These are phyloP conservation scores for Omphaloscelis lunosa DNA, from an alignment of 2,888 invertebrate species.

Conservation along the genomic window DNA sequence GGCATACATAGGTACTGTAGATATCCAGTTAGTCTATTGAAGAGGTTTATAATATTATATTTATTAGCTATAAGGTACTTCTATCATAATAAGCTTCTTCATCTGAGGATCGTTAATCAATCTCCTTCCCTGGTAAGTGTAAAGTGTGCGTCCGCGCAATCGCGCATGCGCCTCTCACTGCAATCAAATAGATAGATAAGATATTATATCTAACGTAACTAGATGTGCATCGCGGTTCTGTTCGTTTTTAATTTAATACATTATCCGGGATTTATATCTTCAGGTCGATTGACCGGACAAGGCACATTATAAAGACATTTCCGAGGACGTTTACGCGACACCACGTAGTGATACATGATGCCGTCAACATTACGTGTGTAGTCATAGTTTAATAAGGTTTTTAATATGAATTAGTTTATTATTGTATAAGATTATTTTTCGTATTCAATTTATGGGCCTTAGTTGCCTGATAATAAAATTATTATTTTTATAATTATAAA, in stretches of 20 bases:
- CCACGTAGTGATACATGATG: no score
- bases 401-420: no score
- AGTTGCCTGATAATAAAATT: no score
- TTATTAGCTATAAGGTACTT: not conserved
- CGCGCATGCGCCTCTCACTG: slow-evolving; percentile 38
- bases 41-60: slow-evolving; percentile 2
- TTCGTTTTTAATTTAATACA: slow-evolving; percentile 3
- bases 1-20: not conserved
- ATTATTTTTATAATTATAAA: no score
- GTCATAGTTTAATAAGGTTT: no score
- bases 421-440: no score
- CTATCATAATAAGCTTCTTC: slow-evolving; percentile 41
- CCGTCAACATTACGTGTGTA: no score
- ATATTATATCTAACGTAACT: slow-evolving; percentile 24
- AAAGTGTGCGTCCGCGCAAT: slow-evolving; percentile 35
- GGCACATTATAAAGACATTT: not conserved
- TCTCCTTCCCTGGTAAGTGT: slow-evolving; percentile 44
- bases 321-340: no score
- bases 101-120: slow-evolving; percentile 55
- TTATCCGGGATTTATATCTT: not conserved
- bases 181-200: slow-evolving; percentile 43
- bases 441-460: no score
- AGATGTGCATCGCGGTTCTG: not conserved
- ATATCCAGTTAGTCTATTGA: not conserved
- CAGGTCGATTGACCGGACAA: not conserved